Evolutionary conservation across 1,140 invertebrate species (phyloP).

Genomic region (Drosophila pseudoananassae): DNA sequence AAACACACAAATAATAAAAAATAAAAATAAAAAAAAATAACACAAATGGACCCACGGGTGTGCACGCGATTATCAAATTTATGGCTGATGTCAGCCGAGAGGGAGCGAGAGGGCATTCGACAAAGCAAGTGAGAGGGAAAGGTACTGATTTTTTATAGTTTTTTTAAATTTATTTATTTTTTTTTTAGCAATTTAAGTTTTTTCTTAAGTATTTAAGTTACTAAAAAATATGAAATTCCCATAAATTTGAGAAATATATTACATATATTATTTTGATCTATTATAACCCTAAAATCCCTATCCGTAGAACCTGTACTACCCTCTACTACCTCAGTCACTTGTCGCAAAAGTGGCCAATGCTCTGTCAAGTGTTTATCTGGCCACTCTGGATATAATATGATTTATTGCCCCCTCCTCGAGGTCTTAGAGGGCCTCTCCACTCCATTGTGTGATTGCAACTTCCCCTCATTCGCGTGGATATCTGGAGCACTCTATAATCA

Average conservation of each 20-base stretch:
- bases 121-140: background rate
- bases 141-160: slow-evolving; percentile 6
- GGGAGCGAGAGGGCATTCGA: slow-evolving; percentile 5
- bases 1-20: slow-evolving; percentile 6
- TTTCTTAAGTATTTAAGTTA: too few species aligned
- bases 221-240: too few species aligned
- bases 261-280: too few species aligned
- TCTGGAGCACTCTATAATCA: slow-evolving; percentile 4
- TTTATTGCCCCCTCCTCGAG: slow-evolving; percentile 43
- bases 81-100: slow-evolving; percentile 67
- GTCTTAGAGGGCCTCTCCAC: background rate
- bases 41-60: slow-evolving; percentile 10
- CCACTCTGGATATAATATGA: slow-evolving; percentile 34
- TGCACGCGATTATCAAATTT: slow-evolving; percentile 77
- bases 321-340: background rate
- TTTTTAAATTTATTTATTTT: slow-evolving; percentile 18
- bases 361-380: slow-evolving; percentile 66
- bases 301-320: too few species aligned
- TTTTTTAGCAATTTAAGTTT: background rate
- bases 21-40: background rate
- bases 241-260: too few species aligned
- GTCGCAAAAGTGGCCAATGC: slow-evolving; percentile 37
- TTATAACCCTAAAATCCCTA: too few species aligned
- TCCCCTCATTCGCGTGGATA: slow-evolving; percentile 17
- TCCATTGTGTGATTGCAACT: slow-evolving; percentile 52